phyloP scores from a whole-genome alignment of 2,888 invertebrate genomes.

The Heteromyza rotundicornis region DNA sequence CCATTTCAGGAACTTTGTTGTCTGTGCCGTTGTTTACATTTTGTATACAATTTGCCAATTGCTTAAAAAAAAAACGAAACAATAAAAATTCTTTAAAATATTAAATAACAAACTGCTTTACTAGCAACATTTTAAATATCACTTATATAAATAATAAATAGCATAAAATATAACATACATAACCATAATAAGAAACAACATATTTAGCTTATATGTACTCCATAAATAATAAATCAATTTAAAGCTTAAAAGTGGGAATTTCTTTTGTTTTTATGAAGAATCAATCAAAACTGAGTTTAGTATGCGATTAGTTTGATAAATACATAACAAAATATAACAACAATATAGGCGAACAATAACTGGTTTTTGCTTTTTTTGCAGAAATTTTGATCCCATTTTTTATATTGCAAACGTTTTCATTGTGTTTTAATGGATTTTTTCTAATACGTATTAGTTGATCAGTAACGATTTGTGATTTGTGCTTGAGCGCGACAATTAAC shows the following conservation, averaged over 20 bases:
- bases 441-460: no score
- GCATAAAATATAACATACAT: neutral
- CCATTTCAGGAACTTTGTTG: no score
- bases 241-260: neutral
- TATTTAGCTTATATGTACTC: neutral
- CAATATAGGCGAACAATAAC: no score
- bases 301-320: no score
- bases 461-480: slow-evolving; percentile 1
- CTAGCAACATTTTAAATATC: neutral
- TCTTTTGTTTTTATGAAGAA: slow-evolving; percentile 1
- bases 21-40: no score
- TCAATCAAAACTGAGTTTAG: no score
- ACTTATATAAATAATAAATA: slow-evolving; percentile 2
- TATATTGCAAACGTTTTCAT: slow-evolving; percentile 9
- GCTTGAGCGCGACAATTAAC: slow-evolving; percentile 8
- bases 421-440: no score
- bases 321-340: no score
- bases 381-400: slow-evolving; percentile 14
- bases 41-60: no score
- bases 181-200: neutral
- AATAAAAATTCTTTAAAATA: no score
- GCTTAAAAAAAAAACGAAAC: no score
- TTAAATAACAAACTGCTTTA: neutral
- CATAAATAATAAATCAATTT: neutral
- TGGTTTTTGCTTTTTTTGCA: no score